Evolutionary conservation across 1,140 invertebrate species (phyloP), one percentile per base, ranked within the genome.

Genomic region (Cydia splendana): DNA sequence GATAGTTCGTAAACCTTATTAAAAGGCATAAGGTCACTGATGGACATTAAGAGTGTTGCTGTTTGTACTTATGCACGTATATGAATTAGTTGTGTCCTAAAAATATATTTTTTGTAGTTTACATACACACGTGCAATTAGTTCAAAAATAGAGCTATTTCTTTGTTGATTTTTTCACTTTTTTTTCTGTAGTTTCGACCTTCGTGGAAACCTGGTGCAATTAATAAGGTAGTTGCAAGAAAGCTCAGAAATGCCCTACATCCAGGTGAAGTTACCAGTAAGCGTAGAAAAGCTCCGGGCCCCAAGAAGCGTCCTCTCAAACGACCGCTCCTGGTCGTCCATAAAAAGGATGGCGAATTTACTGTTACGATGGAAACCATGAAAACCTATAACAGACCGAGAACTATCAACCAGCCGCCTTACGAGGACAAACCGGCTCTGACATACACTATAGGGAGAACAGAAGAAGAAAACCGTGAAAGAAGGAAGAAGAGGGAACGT

Each of bases 361-460:
- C 84, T 6, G 83, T 93, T 30, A 91, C 90, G 34, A 91, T 93
- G 90, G 91, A 93, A 80, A 91, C 89, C 4, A 91, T 93, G 90
- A 93, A 91, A 84, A 78, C 77, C 30, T 91, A 85, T 78, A 4
- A 75, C 5, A 91, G 87, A 79, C 87, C 85, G 6, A 82, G 90
- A 80, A 82, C 86, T 76, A 45, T 89, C 18, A 90, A 91, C 75
- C 89, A 93, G 81, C 78, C 85, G 71, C 91, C 91, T 0, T 93
- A 88, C 81, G 91, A 93, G 82, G 91, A 93, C 65, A 92, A 91
- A 80, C 87, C 86, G 45, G 73, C 88, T 4, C 30, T 92, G 6
- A 90, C 88, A 7, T 93, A 90, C 74, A 88, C 85, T 12, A 87
- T 93, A 79, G 91, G 91, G 9, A 87, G 91, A 77, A 93, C 89